Conservation (phyloP, 2,888 invertebrate species). For the Fabriciana adippe region DNA sequence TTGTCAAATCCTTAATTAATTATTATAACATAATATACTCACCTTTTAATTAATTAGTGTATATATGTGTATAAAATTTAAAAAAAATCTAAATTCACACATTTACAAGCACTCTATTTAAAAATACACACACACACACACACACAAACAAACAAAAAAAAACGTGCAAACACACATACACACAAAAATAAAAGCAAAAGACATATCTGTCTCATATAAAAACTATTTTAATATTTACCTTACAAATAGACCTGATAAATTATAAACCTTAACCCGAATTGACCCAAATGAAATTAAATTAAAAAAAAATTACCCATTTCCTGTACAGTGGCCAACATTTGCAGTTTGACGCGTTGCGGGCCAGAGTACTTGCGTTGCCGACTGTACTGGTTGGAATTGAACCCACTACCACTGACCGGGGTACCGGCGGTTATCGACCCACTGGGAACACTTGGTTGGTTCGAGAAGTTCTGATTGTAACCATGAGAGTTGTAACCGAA, state of each 20-base stretch:
- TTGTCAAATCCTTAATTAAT: no score
- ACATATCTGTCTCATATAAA: constrained; percentile 34
- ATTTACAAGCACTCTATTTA: constrained; percentile 6
- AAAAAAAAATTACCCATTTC: constrained; percentile 86
- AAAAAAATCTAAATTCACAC: neutral
- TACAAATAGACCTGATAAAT: constrained; percentile 29
- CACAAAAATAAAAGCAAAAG: constrained; percentile 20
- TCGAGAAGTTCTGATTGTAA: constrained; percentile 27
- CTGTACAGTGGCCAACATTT: constrained; percentile 86
- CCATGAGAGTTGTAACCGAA: constrained; percentile 24
- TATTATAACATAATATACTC: no score
- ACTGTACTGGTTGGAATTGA: constrained; percentile 47
- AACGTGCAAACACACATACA: constrained; percentile 26
- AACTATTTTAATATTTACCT: neutral
- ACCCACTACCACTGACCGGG: constrained; percentile 33
- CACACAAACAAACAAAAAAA: constrained; percentile 7
- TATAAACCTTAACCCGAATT: constrained; percentile 11
- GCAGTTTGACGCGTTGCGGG: constrained; percentile 75
- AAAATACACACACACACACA: neutral
- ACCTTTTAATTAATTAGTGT: no score
- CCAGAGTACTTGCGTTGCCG: constrained; percentile 82
- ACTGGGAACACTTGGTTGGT: constrained; percentile 24
- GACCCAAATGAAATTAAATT: constrained; percentile 39
- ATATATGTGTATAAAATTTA: neutral
- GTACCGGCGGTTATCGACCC: constrained; percentile 61